Conservation (phyloP, 2,797 vertebrate genomes). For the Neosalanx taihuensis region DNA sequence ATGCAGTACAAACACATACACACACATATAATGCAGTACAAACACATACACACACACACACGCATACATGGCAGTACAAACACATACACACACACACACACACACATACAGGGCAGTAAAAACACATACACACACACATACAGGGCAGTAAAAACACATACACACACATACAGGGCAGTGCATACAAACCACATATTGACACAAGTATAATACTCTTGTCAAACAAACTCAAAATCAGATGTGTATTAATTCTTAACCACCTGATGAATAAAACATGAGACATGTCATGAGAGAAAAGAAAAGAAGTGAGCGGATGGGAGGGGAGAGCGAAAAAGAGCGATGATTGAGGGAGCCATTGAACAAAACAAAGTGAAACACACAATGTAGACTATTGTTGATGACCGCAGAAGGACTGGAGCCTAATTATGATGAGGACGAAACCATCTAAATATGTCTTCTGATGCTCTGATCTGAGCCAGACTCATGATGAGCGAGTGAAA, state of each 20-base stretch:
- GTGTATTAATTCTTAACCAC: background rate
- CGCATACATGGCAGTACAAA: background rate
- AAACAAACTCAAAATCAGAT: background rate
- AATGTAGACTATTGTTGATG: background rate
- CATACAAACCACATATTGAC: background rate
- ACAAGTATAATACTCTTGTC: background rate
- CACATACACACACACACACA: slow-evolving; percentile 1
- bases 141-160: background rate
- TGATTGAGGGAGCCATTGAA: background rate
- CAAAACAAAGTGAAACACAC: background rate
- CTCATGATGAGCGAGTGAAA: background rate
- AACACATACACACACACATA: background rate
- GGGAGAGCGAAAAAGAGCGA: background rate
- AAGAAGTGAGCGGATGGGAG: background rate
- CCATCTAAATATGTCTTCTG: background rate
- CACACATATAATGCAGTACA: background rate
- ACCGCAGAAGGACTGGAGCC: background rate
- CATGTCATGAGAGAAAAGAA: background rate
- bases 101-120: background rate
- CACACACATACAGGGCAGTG: background rate
- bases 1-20: background rate
- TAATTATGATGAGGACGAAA: background rate
- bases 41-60: background rate
- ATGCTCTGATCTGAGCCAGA: background rate
- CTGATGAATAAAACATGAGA: background rate